Evolutionary conservation across 2,113 vertebrate genomes (phyloP).

Genomic region (Corvus moneduloides): DNA sequence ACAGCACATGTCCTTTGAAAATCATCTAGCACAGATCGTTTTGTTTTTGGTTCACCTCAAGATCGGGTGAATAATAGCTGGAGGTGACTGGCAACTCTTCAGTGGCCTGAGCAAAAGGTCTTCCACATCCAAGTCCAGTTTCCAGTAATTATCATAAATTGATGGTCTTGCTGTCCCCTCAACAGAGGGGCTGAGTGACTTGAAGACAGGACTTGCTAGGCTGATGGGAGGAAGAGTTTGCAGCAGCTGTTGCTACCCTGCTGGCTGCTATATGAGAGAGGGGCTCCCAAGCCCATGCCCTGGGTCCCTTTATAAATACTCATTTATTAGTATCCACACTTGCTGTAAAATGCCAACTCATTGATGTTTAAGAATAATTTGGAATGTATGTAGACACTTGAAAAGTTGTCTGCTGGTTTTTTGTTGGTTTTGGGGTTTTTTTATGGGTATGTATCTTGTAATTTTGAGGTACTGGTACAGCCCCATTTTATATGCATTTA

Average conservation of each 20-base stretch:
- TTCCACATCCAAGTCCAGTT: not conserved
- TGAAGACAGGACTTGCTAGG: not conserved
- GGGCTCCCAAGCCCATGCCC: not conserved
- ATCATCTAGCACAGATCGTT: not conserved
- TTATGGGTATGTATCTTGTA: not conserved
- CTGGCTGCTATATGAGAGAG: not conserved
- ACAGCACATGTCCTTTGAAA: not conserved
- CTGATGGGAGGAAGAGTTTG: not conserved
- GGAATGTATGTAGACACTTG: not conserved
- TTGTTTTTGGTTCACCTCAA: not conserved
- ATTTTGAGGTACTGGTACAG: not conserved
- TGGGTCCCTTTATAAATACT: not conserved
- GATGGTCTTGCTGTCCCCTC: not conserved
- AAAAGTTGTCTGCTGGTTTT: not conserved
- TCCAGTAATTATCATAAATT: not conserved
- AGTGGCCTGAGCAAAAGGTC: not conserved
- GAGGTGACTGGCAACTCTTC: not conserved
- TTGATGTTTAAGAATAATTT: not conserved
- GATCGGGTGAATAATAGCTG: not conserved
- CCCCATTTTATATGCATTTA: not conserved
- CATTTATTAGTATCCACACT: no score
- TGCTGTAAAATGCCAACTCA: not conserved
- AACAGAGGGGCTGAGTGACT: not conserved
- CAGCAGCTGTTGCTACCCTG: not conserved
- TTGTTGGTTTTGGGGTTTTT: rapidly evolving